Evolutionary conservation across 1,140 invertebrate genomes (phyloP).

Genomic region (Scylla paramamosain): DNA sequence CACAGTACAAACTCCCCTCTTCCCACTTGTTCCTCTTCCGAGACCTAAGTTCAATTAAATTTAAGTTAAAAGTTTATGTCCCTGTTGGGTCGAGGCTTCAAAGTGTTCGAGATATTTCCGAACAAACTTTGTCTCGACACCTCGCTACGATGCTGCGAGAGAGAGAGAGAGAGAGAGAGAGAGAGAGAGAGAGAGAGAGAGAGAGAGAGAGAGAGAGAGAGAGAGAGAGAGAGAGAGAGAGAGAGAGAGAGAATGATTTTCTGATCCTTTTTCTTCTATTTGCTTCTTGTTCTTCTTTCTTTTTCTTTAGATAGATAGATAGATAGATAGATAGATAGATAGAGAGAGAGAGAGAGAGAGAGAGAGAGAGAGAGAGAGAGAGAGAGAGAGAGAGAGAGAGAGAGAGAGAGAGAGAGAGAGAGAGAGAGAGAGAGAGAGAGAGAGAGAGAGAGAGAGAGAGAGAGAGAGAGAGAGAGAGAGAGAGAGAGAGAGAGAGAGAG

Average conservation of each 20-base stretch:
- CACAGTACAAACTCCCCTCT: background rate
- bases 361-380: background rate
- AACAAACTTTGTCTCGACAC: constrained; percentile 22
- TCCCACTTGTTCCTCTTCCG: background rate
- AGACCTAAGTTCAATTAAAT: background rate
- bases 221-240: too few relatives aligned
- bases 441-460: background rate
- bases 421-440: background rate
- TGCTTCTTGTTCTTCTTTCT: too few relatives aligned
- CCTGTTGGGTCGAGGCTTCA: background rate
- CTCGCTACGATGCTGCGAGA: background rate
- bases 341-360: background rate
- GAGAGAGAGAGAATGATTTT: background rate
- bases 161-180: background rate
- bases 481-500: too few relatives aligned
- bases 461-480: too few relatives aligned
- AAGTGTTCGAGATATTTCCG: constrained; percentile 4
- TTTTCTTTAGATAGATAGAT: background rate
- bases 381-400: background rate
- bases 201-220: background rate
- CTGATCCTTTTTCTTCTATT: background rate
- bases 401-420: background rate
- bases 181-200: background rate
- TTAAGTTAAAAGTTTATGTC: constrained; percentile 24
- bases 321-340: background rate